Percentiles rank a stretch among this genome's conserved stretches.
phyloP scores from a whole-genome alignment of 2,888 invertebrate species.

The Drosophila gaucha region DNA sequence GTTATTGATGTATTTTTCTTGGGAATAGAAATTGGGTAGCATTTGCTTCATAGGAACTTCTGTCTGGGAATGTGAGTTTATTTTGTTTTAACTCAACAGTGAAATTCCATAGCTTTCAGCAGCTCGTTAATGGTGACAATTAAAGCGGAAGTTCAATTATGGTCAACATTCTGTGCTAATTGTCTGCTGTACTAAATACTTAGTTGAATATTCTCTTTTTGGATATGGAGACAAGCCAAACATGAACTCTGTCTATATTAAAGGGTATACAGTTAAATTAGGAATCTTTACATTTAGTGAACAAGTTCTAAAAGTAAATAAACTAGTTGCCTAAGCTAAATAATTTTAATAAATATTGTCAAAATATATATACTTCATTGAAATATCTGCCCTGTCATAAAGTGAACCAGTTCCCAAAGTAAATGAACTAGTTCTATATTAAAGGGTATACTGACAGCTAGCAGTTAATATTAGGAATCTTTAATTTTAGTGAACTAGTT shows the following conservation, averaged over 20 bases:
- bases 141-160: slow-evolving; percentile 74
- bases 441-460: too few species aligned
- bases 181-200: slow-evolving; percentile 66
- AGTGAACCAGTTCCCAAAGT: too few species aligned
- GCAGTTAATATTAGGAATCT: too few species aligned
- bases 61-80: slow-evolving; percentile 12
- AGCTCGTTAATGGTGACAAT: slow-evolving; percentile 39
- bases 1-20: slow-evolving; percentile 13
- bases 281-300: too few species aligned
- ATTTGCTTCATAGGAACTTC: background rate
- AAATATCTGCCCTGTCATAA: too few species aligned
- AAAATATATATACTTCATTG: too few species aligned
- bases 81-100: background rate
- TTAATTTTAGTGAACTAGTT: too few species aligned
- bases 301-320: too few species aligned
- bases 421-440: too few species aligned
- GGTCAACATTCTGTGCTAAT: slow-evolving; percentile 58
- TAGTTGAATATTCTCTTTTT: slow-evolving; percentile 26
- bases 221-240: slow-evolving; percentile 27
- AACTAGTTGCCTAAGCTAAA: too few species aligned
- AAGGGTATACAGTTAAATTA: background rate
- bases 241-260: background rate
- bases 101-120: slow-evolving; percentile 27
- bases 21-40: background rate
- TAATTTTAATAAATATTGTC: too few species aligned